Percentiles rank a stretch among this genome's conserved stretches.
Conservation (phyloP, 2,113 vertebrate genomes). For the Vicugna pacos region DNA sequence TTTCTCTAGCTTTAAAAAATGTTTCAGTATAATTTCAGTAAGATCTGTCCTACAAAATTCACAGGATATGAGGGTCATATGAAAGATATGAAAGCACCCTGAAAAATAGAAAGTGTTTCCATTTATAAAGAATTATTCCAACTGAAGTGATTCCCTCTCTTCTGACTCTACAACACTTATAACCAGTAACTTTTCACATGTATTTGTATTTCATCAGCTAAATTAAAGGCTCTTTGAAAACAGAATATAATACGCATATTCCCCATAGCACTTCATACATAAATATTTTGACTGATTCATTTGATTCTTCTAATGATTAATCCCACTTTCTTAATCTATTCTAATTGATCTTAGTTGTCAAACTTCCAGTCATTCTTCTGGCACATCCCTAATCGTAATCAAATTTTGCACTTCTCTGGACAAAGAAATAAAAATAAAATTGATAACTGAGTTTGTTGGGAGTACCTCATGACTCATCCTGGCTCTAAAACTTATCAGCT, state of each 20-base stretch:
- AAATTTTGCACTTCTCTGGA: not conserved
- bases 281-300: not conserved
- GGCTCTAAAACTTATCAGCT: not conserved
- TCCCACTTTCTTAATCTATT: not conserved
- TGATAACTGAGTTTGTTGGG: not conserved
- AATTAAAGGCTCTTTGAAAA: slow-evolving; percentile 21
- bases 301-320: not conserved
- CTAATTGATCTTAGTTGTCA: slow-evolving; percentile 1
- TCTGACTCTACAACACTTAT: not conserved
- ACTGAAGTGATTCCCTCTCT: not conserved
- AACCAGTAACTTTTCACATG: not conserved
- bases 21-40: not conserved
- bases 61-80: not conserved
- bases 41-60: not conserved
- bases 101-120: not conserved
- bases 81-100: not conserved
- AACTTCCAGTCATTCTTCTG: not conserved
- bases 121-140: not conserved
- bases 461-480: not conserved
- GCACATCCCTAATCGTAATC: not conserved
- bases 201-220: not conserved
- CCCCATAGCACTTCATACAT: not conserved
- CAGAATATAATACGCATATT: not conserved
- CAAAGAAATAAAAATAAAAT: not conserved
- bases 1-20: not conserved